Conservation (phyloP, 2,113 vertebrate species). For the Trogon melanurus region DNA sequence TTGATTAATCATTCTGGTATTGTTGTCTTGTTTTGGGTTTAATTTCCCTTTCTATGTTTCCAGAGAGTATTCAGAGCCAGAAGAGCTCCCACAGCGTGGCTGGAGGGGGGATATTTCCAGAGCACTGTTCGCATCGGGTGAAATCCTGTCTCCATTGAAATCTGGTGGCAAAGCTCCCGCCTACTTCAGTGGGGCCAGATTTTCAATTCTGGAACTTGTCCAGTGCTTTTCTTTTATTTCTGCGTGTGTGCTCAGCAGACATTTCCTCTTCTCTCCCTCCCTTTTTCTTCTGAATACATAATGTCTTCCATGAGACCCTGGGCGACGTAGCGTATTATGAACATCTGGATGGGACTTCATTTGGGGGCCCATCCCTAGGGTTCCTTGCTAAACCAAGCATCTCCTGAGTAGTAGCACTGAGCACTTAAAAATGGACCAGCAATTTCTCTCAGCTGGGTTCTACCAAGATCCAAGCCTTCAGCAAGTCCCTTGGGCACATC, state of each 20-base stretch:
- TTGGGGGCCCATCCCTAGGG: not conserved
- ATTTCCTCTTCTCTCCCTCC: not conserved
- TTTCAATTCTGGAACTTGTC: not conserved
- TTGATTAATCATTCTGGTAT: conserved; percentile 19
- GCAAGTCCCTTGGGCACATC: not conserved
- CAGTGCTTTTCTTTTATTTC: not conserved
- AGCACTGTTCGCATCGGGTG: not conserved
- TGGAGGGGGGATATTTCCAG: conserved; percentile 24
- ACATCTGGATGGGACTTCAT: not conserved
- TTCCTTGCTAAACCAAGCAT: not conserved
- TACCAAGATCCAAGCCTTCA: not conserved
- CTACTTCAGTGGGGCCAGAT: not conserved
- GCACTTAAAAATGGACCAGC: not conserved
- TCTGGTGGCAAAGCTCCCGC: conserved; percentile 25
- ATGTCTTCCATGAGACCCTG: not conserved
- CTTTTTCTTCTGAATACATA: not conserved
- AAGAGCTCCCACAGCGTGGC: conserved; percentile 36
- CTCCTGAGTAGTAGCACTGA: not conserved
- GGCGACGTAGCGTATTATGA: accelerated
- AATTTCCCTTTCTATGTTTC: conserved; percentile 23
- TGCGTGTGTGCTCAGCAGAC: not conserved
- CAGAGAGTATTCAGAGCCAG: not conserved
- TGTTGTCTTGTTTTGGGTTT: conserved; percentile 37
- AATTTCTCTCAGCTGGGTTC: not conserved
- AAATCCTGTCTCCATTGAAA: conserved; percentile 1